Evolutionary conservation across 1,140 invertebrate genomes (phyloP), one percentile per base, ranked within the genome.

Genomic region (Drosophila bifasciata): DNA sequence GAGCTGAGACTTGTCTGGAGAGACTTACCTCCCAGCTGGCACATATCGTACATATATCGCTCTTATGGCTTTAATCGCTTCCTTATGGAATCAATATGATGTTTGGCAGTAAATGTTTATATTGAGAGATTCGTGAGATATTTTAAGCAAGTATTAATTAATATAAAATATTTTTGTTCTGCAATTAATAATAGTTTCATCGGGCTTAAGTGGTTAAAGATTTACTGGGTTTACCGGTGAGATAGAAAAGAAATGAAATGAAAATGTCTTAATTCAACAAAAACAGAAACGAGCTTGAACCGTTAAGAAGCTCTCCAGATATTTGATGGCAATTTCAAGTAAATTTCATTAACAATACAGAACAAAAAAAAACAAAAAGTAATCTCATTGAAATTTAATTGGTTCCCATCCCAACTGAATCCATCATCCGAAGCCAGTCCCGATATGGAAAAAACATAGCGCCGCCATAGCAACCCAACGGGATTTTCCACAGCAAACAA

Each of bases 81-180:
- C 80, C 80, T 84, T 86, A 80, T 84, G 13, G 39, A 48, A 48
- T 36, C 41, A 28, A n/a, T 51, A 21, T 43, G 7, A 39, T 48
- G 45, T 49, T 11, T 9, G 36, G 16, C 28, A 23, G 3, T 9
- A 15, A 49, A 46, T 32, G 17, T 46, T 63, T 28, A 46, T 50
- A 76, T 50, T 69, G 61, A 17, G 50, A 6, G 19, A 56, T 53
- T 25, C 48, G 51, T 56, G 51, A 40, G 17, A 17, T 55, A 55
- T 76, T 60, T 48, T 59, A 44, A 43, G 51, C 23, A 50, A 7
- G 50, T 21, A 21, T 4, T 3, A 4, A 21, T 3, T 19, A 19
- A 19, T 19, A 19, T 2, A 19, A 19, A 1, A 19, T 19, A 1
- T 19, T 19, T 19, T 19, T 2, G 28, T 3, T 9, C 28, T 32